Evolutionary conservation across 2,888 invertebrate genomes (phyloP).

Genomic region (Eurois occulta): DNA sequence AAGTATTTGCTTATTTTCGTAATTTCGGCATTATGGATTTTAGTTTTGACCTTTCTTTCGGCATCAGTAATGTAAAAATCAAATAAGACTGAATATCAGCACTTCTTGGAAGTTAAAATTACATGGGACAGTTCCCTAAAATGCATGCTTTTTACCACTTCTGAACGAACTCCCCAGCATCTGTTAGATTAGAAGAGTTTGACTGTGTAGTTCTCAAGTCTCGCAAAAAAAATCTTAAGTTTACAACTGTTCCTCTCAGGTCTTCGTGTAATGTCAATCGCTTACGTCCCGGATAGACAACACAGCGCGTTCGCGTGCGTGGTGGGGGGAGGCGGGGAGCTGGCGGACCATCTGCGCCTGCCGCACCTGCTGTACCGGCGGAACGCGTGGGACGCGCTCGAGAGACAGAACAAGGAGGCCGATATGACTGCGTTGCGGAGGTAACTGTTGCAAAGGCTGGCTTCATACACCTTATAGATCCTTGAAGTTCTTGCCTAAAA

Average conservation of each 20-base stretch:
- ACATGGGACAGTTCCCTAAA: background rate
- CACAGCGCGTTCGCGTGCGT: slow-evolving; percentile 97
- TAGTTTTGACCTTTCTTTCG: no score
- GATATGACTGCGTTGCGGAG: slow-evolving; percentile 85
- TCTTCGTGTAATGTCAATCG: slow-evolving; percentile 95
- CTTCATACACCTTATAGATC: no score
- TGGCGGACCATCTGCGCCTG: slow-evolving; percentile 96
- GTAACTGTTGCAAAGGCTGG: slow-evolving; percentile 46
- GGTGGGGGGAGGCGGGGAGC: slow-evolving; percentile 97
- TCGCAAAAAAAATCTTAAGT: background rate
- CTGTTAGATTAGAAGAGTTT: background rate
- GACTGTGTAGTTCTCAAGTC: background rate
- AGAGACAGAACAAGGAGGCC: slow-evolving; percentile 84
- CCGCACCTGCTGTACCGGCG: slow-evolving; percentile 96
- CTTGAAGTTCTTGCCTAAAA: no score
- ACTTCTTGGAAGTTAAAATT: background rate
- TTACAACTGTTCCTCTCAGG: slow-evolving; percentile 84
- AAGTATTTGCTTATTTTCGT: background rate
- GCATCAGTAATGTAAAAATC: no score
- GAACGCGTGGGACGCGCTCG: slow-evolving; percentile 90
- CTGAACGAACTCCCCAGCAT: background rate
- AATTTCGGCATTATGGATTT: background rate
- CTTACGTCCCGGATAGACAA: slow-evolving; percentile 95
- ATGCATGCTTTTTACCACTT: background rate
- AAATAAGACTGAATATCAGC: background rate